Evolutionary conservation across 2,797 vertebrate genomes (phyloP), one percentile per base, ranked within the genome.

Genomic region (Falco columbarius): DNA sequence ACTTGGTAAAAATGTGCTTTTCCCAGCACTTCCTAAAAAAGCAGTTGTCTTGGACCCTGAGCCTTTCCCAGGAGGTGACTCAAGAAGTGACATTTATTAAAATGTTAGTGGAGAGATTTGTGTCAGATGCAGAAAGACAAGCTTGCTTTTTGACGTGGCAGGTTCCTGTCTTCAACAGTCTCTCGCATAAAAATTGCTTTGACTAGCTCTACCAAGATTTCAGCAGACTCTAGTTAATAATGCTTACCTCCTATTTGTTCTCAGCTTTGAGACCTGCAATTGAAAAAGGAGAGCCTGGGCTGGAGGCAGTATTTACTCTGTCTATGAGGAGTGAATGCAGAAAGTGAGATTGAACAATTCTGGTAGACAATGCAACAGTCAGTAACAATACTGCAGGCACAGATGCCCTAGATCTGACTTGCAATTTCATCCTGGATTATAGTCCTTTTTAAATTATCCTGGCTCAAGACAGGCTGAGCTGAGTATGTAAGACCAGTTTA

Each of bases 321-420:
- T 70, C 58, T 89, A 24, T 73, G 59, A 46, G 27, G 54, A 27
- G 71, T 63, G 38, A 93, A 85, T 51, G 32, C 18, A 85, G 88
- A 71, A 34, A 86, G 44, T 2, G 5, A 91, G 46, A 92, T 51
- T 74, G 92, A 92, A 63, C 3, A 34, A 74, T 63, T 42, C 34
- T 80, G 51, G 71, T 80, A 80, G 83, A 94, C 52, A 95, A 71
- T 82, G 63, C 55, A 58, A 46, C 61, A 77, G 61, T 30, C 76
- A 38, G 44, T 27, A 89, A 82, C 74, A 90, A 65, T 83, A 82
- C 27, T 1, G 1, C 59, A 36, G 83, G 77, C 77, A 63, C 29
- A 56, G 83, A 94, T 95, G 90, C 86, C 92, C 92, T 85, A 79
- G 83, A 87, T 96, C 56, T 91, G 90, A 87, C 88, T 95, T 67